phyloP scores from a whole-genome alignment of 2,888 invertebrate genomes.

The Fissipunctia ypsillon region DNA sequence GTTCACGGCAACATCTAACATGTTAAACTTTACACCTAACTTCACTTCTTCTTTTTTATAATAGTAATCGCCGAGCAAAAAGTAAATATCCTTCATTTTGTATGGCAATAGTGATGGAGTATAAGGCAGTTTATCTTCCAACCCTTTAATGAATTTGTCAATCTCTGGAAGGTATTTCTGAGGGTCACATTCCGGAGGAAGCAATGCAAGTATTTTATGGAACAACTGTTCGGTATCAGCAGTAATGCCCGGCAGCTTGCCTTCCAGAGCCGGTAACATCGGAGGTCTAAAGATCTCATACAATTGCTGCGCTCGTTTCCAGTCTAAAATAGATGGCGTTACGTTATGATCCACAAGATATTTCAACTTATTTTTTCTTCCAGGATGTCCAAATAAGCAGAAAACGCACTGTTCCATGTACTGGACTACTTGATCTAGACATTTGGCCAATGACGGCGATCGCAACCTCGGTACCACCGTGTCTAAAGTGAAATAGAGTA shows the following conservation, averaged over 20 bases:
- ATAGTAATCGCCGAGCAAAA: slow-evolving; percentile 97
- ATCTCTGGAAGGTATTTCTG: slow-evolving; percentile 91
- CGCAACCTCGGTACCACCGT: slow-evolving; percentile 93
- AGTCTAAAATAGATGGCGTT: slow-evolving; percentile 92
- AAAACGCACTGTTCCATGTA: slow-evolving; percentile 95
- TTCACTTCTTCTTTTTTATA: slow-evolving; percentile 96
- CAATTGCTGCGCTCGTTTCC: slow-evolving; percentile 93
- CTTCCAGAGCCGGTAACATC: slow-evolving; percentile 95
- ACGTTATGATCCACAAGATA: slow-evolving; percentile 95
- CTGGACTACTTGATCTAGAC: slow-evolving; percentile 93
- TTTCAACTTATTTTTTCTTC: slow-evolving; percentile 91
- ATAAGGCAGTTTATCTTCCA: slow-evolving; percentile 88
- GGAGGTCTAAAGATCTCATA: slow-evolving; percentile 96
- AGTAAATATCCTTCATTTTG: slow-evolving; percentile 94
- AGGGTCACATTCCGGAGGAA: slow-evolving; percentile 93
- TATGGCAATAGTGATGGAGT: slow-evolving; percentile 90
- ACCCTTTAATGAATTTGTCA: slow-evolving; percentile 92
- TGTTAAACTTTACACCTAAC: slow-evolving; percentile 95
- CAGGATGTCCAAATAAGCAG: slow-evolving; percentile 96
- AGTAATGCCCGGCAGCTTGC: slow-evolving; percentile 94
- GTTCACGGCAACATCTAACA: slow-evolving; percentile 95
- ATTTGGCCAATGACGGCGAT: slow-evolving; percentile 91
- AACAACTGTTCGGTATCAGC: slow-evolving; percentile 94
- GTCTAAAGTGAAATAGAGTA: slow-evolving; percentile 94
- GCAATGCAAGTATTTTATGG: slow-evolving; percentile 92